Conservation (phyloP, 2,797 vertebrate species). For the Artibeus lituratus region DNA sequence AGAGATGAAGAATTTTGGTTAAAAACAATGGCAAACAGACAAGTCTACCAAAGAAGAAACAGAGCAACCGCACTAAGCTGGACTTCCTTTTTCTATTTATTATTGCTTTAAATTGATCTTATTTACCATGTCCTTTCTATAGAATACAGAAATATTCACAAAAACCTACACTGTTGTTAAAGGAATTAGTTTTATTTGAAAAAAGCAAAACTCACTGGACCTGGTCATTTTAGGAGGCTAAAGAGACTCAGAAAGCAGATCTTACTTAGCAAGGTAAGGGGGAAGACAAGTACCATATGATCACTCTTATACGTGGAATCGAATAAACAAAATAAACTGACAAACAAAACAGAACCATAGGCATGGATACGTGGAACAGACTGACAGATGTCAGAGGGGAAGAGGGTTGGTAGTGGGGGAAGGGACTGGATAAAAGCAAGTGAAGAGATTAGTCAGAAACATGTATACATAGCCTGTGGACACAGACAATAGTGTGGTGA, state of each 20-base stretch:
- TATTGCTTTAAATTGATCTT: constrained; percentile 8
- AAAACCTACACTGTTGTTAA: not conserved
- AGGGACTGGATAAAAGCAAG: no score
- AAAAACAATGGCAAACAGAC: constrained; percentile 16
- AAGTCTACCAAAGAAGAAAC: not conserved
- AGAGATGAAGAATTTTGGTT: not conserved
- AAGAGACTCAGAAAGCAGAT: not conserved
- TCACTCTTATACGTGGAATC: no score
- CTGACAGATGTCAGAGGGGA: no score
- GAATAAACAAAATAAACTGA: no score
- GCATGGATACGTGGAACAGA: no score
- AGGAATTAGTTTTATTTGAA: not conserved
- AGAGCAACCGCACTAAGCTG: not conserved
- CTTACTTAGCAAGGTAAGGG: not conserved
- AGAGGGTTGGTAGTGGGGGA: no score
- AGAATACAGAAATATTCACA: not conserved
- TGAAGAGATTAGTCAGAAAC: no score
- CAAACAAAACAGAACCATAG: no score
- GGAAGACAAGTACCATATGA: no score
- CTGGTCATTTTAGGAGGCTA: not conserved
- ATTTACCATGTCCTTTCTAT: not conserved
- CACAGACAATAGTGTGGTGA: no score
- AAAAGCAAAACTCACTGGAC: constrained; percentile 13
- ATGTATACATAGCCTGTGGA: no score
- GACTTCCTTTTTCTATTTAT: not conserved